Evolutionary conservation across 2,113 vertebrate species (phyloP).

Genomic region (Chaetodon trifascialis): DNA sequence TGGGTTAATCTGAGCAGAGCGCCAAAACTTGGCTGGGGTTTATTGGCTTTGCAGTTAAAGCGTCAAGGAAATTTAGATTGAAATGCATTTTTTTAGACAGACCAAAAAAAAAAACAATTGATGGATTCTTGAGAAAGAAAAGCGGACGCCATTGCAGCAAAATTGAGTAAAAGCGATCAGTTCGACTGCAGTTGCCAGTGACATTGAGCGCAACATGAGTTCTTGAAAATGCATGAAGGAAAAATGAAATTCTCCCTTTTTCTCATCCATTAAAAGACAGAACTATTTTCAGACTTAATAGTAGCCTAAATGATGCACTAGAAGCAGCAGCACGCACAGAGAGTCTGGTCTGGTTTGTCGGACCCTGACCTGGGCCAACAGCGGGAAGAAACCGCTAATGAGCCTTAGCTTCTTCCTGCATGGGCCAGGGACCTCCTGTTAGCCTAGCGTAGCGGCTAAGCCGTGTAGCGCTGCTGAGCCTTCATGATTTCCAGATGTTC

Average conservation of each 20-base stretch:
- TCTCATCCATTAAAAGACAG: constrained; percentile 23
- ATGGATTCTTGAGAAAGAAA: not conserved
- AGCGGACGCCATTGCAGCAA: too few species aligned
- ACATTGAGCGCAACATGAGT: not conserved
- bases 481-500: constrained; percentile 80
- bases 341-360: constrained; percentile 34
- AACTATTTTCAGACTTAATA: constrained; percentile 49
- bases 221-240: constrained; percentile 8
- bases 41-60: constrained; percentile 8
- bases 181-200: too few species aligned
- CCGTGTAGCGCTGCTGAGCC: constrained; percentile 18
- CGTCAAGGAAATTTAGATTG: not conserved
- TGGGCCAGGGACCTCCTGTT: constrained; percentile 41
- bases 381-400: constrained; percentile 62
- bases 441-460: constrained; percentile 54
- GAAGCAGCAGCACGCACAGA: not conserved
- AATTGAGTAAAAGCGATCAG: too few species aligned
- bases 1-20: not conserved
- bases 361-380: constrained; percentile 38
- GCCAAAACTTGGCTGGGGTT: not conserved
- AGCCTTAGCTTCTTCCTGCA: constrained; percentile 46
- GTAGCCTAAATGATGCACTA: constrained; percentile 6
- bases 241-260: not conserved
- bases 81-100: not conserved
- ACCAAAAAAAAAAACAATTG: not conserved